Evolutionary conservation across 35 echinoderm and acorn worm genomes (phyloP), one percentile per base, ranked within the genome.

Genomic region (Ophioderma brevispina): DNA sequence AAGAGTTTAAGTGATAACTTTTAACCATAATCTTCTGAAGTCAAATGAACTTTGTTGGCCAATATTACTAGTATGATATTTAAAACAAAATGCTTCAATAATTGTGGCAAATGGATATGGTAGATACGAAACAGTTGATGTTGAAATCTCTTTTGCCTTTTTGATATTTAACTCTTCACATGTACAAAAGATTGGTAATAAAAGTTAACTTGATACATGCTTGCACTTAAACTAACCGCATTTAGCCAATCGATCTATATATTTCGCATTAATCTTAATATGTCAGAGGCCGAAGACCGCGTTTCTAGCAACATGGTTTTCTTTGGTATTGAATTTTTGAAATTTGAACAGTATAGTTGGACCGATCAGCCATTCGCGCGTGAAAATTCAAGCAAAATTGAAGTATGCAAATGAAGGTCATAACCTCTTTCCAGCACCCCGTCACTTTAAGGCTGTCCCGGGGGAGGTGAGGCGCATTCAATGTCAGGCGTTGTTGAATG

Each of bases 361-460:
- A 13, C 17, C 28, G 59, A 70, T 70, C 15, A 8, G 23, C 10
- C 59, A 70, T 70, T 3, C 6, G n/a, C 28, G 59, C 59, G 15
- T 70, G 59, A 70, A 70, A 70, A 70, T 70, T 70, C 59, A 70
- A 70, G 59, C 5, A 70, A 70, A 70, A 70, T 70, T 70, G 59
- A 70, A 70, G 59, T 70, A 70, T 70, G 59, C 59, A 70, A 70
- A 70, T 70, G 59, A 70, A 25, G 59, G 59, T 70, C 59, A 70
- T 70, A 30, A 70, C 59, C 23, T 70, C 59, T 2, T 70, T 30
- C 59, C 28, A 70, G 59, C 59, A 70, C 59, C 59, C 59, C 59
- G 59, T 70, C 59, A 70, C 59, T 70, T 70, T 70, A 6, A 15
- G 15, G 59, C 23, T 1, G 4, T 70, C 59, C 28, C 59, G 28